Evolutionary conservation across 1,140 invertebrate genomes (phyloP).

Genomic region (Helicoverpa armigera): DNA sequence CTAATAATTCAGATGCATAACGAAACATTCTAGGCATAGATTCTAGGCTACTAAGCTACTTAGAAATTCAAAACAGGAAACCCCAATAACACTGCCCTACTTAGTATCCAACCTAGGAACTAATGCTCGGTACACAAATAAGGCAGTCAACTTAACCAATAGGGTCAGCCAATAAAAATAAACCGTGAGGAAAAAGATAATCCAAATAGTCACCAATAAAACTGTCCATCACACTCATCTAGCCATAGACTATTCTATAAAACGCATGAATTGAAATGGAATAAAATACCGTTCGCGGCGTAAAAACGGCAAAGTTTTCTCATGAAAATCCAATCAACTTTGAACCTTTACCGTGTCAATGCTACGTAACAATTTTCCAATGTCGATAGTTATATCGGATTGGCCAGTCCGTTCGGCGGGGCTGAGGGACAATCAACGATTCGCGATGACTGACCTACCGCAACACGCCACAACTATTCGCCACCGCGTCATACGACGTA

Average conservation of each 20-base stretch:
- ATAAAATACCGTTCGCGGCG: slow-evolving; percentile 11
- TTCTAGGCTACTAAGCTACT: no score
- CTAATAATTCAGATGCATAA: no score
- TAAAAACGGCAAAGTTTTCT: slow-evolving; percentile 5
- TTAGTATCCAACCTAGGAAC: no score
- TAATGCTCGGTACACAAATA: no score
- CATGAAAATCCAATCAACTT: slow-evolving; percentile 41
- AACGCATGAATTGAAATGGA: background rate
- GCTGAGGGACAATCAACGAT: slow-evolving; percentile 58
- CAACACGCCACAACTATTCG: slow-evolving; percentile 70
- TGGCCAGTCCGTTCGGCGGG: slow-evolving; percentile 28
- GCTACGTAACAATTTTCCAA: slow-evolving; percentile 46
- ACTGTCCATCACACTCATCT: background rate
- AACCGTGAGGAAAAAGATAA: background rate
- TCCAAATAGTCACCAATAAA: background rate
- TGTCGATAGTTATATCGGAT: slow-evolving; percentile 29
- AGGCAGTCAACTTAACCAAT: no score
- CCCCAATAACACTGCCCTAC: no score
- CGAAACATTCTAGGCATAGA: no score
- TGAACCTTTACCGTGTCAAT: slow-evolving; percentile 40
- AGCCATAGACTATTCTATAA: background rate
- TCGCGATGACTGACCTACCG: slow-evolving; percentile 79
- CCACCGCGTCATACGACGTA: slow-evolving; percentile 71
- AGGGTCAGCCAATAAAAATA: no score
- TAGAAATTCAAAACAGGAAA: no score